phyloP scores from a whole-genome alignment of 2,113 vertebrate species.

The Paramisgurnus dabryanus region DNA sequence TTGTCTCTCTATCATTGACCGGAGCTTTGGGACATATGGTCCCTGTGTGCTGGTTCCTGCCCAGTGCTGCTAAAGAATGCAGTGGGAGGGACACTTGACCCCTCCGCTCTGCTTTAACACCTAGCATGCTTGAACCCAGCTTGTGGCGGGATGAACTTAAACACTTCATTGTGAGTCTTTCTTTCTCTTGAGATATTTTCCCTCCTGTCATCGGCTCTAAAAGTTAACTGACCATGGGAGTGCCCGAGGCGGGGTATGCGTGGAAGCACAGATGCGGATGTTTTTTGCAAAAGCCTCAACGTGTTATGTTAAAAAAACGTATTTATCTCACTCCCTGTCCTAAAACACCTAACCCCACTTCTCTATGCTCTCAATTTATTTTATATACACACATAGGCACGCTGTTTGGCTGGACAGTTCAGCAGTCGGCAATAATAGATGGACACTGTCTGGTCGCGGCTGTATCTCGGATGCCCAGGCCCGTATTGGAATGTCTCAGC shows the following conservation, averaged over 20 bases:
- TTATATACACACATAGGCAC: slow-evolving; percentile 20
- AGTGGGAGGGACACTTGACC: slow-evolving; percentile 72
- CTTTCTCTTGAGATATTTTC: slow-evolving; percentile 24
- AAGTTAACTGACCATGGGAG: slow-evolving; percentile 39
- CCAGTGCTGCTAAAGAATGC: slow-evolving; percentile 63
- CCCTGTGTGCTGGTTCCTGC: slow-evolving; percentile 68
- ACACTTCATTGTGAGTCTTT: slow-evolving; percentile 70
- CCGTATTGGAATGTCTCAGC: slow-evolving; percentile 57
- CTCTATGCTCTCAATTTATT: neutral
- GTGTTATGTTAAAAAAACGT: neutral
- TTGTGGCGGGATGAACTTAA: slow-evolving; percentile 74
- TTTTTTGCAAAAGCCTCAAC: neutral
- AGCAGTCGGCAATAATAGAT: slow-evolving; percentile 51
- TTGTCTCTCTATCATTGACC: slow-evolving; percentile 75
- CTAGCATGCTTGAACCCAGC: slow-evolving; percentile 57
- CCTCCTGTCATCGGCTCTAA: slow-evolving; percentile 21
- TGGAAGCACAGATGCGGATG: slow-evolving; percentile 38
- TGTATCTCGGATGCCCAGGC: slow-evolving; percentile 63
- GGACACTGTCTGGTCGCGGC: slow-evolving; percentile 46
- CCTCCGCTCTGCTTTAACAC: slow-evolving; percentile 66
- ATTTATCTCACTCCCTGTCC: neutral
- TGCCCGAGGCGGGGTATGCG: neutral
- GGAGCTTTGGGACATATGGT: slow-evolving; percentile 74
- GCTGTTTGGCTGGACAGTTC: slow-evolving; percentile 48
- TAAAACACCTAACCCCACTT: slow-evolving; percentile 4